phyloP scores from a whole-genome alignment of 2,888 invertebrate species.

The Athrips mouffetella region DNA sequence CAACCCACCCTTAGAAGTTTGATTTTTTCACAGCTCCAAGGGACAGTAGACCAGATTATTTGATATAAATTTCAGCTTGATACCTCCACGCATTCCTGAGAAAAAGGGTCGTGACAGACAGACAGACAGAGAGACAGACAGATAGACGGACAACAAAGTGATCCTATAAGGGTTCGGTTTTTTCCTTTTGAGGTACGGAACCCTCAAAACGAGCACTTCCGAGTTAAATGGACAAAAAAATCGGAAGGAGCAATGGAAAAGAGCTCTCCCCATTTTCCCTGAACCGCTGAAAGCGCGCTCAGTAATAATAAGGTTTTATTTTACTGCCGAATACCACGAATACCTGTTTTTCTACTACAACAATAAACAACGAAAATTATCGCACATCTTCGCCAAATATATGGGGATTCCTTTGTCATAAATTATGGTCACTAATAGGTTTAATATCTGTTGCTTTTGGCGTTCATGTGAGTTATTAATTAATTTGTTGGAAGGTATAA shows the following conservation, averaged over 20 bases:
- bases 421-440: slow-evolving; percentile 5
- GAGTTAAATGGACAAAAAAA: background rate
- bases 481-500: no score
- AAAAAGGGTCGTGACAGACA: no score
- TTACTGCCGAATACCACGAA: background rate
- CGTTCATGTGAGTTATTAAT: background rate
- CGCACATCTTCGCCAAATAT: background rate
- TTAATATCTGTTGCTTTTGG: slow-evolving; percentile 3
- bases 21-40: no score
- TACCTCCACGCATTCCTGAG: no score
- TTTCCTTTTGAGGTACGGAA: no score
- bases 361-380: slow-evolving; percentile 16
- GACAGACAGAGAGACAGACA: no score
- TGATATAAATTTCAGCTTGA: no score
- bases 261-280: background rate
- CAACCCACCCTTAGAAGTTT: no score
- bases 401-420: slow-evolving; percentile 7
- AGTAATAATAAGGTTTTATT: slow-evolving; percentile 9
- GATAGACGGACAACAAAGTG: no score
- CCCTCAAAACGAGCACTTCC: no score
- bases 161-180: no score
- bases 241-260: background rate
- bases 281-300: background rate
- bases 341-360: slow-evolving; percentile 10
- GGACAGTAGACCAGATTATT: no score